phyloP scores from a whole-genome alignment of 2,888 invertebrate genomes.

The Mystacides longicornis region DNA sequence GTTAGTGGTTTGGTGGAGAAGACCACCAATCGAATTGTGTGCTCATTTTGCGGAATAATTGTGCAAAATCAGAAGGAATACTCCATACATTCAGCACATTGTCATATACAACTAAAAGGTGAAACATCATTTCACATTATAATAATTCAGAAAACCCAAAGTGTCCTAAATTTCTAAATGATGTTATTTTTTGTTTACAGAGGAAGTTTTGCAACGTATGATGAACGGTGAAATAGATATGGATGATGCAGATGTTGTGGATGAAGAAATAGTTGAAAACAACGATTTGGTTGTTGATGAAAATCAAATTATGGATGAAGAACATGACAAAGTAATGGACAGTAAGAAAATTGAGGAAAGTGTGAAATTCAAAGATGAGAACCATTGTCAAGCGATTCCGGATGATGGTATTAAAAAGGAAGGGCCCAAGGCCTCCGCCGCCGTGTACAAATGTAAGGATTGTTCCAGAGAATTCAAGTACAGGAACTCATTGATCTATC shows the following conservation, averaged over 20 bases:
- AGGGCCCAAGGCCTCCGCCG: slow-evolving; percentile 23
- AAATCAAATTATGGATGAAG: slow-evolving; percentile 14
- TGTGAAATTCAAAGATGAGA: slow-evolving; percentile 26
- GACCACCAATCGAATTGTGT: slow-evolving; percentile 3
- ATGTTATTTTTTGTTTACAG: too few species aligned
- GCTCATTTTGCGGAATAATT: slow-evolving; percentile 20
- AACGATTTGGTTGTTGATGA: slow-evolving; percentile 10
- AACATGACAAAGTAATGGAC: slow-evolving; percentile 19
- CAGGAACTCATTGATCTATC: slow-evolving; percentile 77
- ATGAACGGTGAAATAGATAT: slow-evolving; percentile 36
- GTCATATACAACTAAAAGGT: slow-evolving; percentile 24
- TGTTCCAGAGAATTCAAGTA: slow-evolving; percentile 73
- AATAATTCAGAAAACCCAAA: neutral
- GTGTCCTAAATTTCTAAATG: too few species aligned
- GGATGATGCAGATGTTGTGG: slow-evolving; percentile 20
- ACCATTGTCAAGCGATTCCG: slow-evolving; percentile 32
- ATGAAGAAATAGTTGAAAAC: slow-evolving; percentile 28
- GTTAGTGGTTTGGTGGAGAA: neutral
- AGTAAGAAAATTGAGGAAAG: slow-evolving; percentile 7
- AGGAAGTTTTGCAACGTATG: slow-evolving; percentile 41
- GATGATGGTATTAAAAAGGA: slow-evolving; percentile 29
- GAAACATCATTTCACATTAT: neutral
- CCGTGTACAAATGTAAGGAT: slow-evolving; percentile 46
- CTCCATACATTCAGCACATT: slow-evolving; percentile 18
- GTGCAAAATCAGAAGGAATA: slow-evolving; percentile 18